These are phyloP conservation scores for Elaphurus davidianus DNA, from an alignment of 2,113 vertebrate species.

Conservation along the genomic window DNA sequence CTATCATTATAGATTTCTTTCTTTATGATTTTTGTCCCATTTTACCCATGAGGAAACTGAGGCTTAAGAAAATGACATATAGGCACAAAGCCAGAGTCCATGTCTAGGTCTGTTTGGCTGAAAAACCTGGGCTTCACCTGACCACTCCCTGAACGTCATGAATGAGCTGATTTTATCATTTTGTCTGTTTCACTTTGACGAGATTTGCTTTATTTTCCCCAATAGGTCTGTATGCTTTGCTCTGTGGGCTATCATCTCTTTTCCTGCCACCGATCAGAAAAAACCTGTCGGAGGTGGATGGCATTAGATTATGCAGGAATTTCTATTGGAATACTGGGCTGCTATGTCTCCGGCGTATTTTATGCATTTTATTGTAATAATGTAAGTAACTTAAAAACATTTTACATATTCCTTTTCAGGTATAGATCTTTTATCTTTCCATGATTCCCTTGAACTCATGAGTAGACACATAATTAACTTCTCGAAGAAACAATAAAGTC, in stretches of 20 bases:
- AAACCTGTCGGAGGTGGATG: conserved; percentile 96
- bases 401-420: background rate
- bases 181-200: background rate
- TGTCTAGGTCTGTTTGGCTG: background rate
- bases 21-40: background rate
- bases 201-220: background rate
- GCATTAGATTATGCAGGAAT: conserved; percentile 94
- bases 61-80: background rate
- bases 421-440: background rate
- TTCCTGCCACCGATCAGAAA: conserved; percentile 96
- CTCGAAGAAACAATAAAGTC: background rate
- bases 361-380: conserved; percentile 97
- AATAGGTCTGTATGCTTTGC: conserved; percentile 95
- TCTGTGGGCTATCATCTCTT: conserved; percentile 96
- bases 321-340: conserved; percentile 95
- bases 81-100: background rate
- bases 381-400: conserved; percentile 80
- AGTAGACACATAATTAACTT: background rate
- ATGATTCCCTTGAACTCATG: background rate
- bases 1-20: background rate
- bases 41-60: background rate
- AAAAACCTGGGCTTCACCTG: background rate
- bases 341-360: conserved; percentile 95
- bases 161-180: background rate
- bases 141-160: background rate